Evolutionary conservation across 2,113 vertebrate genomes (phyloP), one percentile per base, ranked within the genome.

Genomic region (Cepphus grylle): DNA sequence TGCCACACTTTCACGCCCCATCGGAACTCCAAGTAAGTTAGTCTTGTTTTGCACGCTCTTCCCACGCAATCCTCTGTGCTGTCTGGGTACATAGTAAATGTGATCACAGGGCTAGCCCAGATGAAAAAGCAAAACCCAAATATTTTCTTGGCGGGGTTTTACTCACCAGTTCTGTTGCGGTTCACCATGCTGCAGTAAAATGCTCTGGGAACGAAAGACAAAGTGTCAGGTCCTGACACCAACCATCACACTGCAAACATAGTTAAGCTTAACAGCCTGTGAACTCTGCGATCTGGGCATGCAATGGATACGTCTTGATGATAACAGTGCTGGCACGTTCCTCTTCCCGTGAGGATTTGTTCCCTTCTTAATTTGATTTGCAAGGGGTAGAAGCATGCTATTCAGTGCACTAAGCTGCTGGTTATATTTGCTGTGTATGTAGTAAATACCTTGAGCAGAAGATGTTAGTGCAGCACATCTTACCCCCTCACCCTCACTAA

Each of bases 41-140:
- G 58, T 38, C 18, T 59, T 73, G 36, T 61, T 72, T 56, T 55
- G 29, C 53, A 92, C 26, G n/a, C 62, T 84, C 50, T 77, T 94
- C 43, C 52, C 82, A 72, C 38, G 29, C 19, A 55, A 22, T 82
- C 40, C 19, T 69, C 62, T 77, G 23, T 0, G 0, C 23, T 42
- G 1, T 29, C 32, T 72, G 67, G 45, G 25, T 12, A 45, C 9
- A n/a, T 0, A 0, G 74, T 22, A 55, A 27, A 69, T 77, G 18
- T 47, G 40, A 69, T 65, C 3, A 34, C 20, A 50, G 58, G 77
- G 34, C 14, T 69, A 34, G 43, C 81, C 17, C 36, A 52, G 30
- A 69, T 32, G 12, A 78, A 65, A 55, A 70, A 66, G 30, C 8
- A 43, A 53, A 61, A 22, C 21, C 52, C 26, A 66, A 20, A 20